Evolutionary conservation across 2,797 vertebrate genomes (phyloP).

Genomic region (Pipistrellus nathusii): DNA sequence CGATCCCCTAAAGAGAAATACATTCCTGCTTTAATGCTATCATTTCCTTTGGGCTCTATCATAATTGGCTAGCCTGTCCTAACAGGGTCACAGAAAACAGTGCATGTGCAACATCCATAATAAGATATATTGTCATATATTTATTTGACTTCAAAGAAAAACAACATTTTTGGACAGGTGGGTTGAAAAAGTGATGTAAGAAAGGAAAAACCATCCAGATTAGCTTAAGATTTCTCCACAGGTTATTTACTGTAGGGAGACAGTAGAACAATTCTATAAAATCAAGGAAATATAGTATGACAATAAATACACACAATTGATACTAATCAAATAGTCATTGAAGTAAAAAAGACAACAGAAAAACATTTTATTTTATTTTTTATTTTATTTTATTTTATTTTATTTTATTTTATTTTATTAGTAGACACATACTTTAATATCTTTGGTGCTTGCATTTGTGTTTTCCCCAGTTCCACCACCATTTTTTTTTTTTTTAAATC

Average conservation of each 20-base stretch:
- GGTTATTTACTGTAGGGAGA: not conserved
- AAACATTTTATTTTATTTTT: not conserved
- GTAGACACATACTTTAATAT: not conserved
- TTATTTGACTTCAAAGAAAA: conserved; percentile 45
- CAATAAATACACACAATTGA: not conserved
- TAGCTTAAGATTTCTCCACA: not conserved
- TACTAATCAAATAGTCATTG: not conserved
- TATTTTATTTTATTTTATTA: not conserved
- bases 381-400: conserved; percentile 3
- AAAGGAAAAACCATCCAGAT: not conserved
- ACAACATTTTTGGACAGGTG: not conserved
- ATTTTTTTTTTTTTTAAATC: conserved; percentile 26
- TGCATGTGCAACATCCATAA: not conserved
- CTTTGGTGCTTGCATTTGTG: not conserved
- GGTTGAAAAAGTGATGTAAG: not conserved
- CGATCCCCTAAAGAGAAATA: not conserved
- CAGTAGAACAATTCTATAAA: not conserved
- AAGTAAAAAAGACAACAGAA: not conserved
- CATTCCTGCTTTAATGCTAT: not conserved
- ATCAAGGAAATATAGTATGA: not conserved
- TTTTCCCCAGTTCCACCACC: not conserved
- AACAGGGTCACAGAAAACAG: not conserved
- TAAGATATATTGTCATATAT: conserved; percentile 19
- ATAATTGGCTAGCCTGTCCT: not conserved
- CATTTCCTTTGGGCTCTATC: not conserved